Base-by-base conservation (phyloP, 1,140 invertebrate genomes). In the Solenopsis fugax region DNA sequence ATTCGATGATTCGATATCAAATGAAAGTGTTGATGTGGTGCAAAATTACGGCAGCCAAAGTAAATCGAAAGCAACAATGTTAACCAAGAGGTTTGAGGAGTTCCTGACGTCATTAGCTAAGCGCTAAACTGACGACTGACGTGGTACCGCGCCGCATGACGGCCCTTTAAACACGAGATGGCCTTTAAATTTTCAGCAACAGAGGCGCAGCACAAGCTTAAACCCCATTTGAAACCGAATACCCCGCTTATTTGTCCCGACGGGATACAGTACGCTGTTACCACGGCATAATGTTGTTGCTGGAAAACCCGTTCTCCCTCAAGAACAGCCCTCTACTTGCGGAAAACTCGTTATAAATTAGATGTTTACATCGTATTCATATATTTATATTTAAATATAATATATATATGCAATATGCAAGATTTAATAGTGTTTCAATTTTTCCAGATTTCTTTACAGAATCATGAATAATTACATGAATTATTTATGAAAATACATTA, bases 211-310 rank as follows among this genome's bases (percentile, higher is more conserved):
- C 60, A 34, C 45, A 52, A 85, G 56, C 72, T 76, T 77, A 77
- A 85, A 54, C 72, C 71, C 82, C 84, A 77, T 78, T 77, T 77
- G 84, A 85, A 85, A 85, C 84, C 84, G 62, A 85, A 85, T 65
- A 85, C 73, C 84, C 16, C 84, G 73, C 71, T 85, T 65, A 76
- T 77, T 82, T 82, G 80, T 60, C 76, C 80, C 80, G 48, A 45
- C 29, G 84, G 84, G 3, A 85, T 77, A 41, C 69, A 60, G 69
- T 48, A 58, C 54, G 48, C 60, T 37, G 73, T 77, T 76, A 78
- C 48, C 48, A 45, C 73, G 21, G 62, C 34, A 62, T 45, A 48
- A 64, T 67, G 62, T 45, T 76, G 48, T 50, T 67, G 45, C 62
- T 67, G 62, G 60, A 77, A 85, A 77, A 75, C 45, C 71, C 60